Conservation (phyloP, 2,888 invertebrate genomes). For the Abscondita cerata region DNA sequence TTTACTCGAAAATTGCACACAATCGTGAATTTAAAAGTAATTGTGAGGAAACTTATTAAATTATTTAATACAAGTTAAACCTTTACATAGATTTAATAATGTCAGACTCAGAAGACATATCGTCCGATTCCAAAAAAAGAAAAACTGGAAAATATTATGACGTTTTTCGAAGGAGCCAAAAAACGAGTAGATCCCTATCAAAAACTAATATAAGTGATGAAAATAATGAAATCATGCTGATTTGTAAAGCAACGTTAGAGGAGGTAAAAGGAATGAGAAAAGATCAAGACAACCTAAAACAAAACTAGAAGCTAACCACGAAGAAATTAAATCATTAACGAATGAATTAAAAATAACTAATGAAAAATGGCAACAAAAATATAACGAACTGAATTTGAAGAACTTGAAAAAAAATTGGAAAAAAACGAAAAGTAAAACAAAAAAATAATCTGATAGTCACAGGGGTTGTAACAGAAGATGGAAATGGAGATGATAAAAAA, state of each 20-base stretch:
- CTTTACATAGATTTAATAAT: no score
- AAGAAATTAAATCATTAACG: neutral
- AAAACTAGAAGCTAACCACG: neutral
- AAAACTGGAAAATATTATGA: neutral
- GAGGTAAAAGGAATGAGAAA: neutral
- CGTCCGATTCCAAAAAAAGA: neutral
- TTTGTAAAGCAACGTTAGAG: neutral
- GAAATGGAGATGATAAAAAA: constrained; percentile 1
- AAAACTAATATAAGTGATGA: neutral
- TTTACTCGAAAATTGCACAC: no score
- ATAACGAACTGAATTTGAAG: constrained; percentile 1
- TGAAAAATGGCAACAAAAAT: neutral
- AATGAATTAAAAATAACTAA: constrained; percentile 2
- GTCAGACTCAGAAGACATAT: no score
- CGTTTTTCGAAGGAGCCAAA: no score
- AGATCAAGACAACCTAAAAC: neutral
- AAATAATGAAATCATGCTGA: neutral
- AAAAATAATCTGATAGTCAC: neutral
- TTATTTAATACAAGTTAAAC: no score
- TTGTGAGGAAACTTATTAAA: no score
- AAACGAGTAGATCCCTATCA: neutral
- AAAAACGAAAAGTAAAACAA: neutral
- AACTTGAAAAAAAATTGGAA: neutral
- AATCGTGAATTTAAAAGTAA: no score
- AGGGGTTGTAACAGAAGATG: neutral